Evolutionary conservation across 1,140 invertebrate species (phyloP).

Genomic region (Cydia fagiglandana): DNA sequence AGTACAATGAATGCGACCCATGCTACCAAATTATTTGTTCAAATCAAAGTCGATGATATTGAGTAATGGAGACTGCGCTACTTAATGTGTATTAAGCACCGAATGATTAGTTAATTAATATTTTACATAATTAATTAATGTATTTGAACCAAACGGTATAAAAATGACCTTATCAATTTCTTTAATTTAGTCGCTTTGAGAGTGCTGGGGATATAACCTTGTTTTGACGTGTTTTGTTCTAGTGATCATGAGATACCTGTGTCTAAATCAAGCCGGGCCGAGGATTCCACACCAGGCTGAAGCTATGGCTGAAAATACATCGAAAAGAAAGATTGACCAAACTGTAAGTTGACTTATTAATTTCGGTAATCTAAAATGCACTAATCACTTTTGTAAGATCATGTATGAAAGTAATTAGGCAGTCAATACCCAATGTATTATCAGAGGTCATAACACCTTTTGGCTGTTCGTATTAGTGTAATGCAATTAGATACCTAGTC

Average conservation of each 20-base stretch:
- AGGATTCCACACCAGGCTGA: not conserved
- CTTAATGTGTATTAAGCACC: constrained; percentile 1
- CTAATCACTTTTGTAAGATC: not conserved
- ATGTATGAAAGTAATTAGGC: not conserved
- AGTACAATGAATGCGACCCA: not conserved
- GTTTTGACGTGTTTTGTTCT: not conserved
- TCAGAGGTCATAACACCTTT: not conserved
- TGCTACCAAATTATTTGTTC: not conserved
- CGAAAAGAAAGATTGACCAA: not conserved
- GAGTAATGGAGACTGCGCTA: constrained; percentile 11
- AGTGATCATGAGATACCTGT: constrained; percentile 13
- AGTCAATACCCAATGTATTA: not conserved
- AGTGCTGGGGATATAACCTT: not conserved
- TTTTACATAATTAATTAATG: constrained; percentile 27
- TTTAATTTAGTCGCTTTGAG: constrained; percentile 1
- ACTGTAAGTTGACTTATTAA: not conserved
- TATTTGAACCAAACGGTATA: constrained; percentile 21
- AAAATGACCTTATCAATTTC: constrained; percentile 24
- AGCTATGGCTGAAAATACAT: not conserved
- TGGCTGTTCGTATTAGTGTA: not conserved
- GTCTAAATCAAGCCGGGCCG: not conserved
- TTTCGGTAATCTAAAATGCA: not conserved
- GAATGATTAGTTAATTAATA: constrained; percentile 9
- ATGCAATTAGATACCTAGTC: constrained; percentile 6
- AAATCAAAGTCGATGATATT: not conserved